Evolutionary conservation across 1,140 invertebrate genomes (phyloP), one percentile per base, ranked within the genome.

Genomic region (Ladona fulva): DNA sequence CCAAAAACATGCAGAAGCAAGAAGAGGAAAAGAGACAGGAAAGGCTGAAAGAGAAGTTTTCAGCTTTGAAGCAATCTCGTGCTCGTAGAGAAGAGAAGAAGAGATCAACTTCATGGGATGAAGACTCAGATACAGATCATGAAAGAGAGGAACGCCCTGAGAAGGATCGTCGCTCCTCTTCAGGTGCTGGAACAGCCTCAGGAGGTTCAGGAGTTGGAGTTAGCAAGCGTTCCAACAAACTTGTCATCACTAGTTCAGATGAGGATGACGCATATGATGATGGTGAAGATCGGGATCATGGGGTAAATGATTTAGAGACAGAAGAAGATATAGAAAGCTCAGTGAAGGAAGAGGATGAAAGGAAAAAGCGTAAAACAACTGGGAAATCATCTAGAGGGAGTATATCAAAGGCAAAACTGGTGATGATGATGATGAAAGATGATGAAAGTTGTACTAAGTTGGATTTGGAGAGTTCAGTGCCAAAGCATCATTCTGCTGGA

Each of bases 1-100:
- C 93, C 77, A 95, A 95, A 84, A 94, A 95, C 82, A 94, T 95
- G 92, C 93, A 95, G 84, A 95, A 95, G 83, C 89, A 94, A 81
- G 94, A 96, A 82, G 93, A 96, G 84, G 92, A 95, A 85, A 94
- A 95, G 81, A 88, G 93, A 7, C 92, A 95, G 84, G 92, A 94
- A 85, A 92, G 92, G 84, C 89, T 95, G 24, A 94, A 95, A 84
- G 94, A 95, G 24, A 95, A 96, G 85, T 96, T 97, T 82, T 93
- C 91, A 81, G 92, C 95, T 81, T 83, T 97, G 52, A 95, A 97
- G 83, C 92, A 96, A 83, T 93, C 93, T 83, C 87, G 94, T 79
- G 93, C 93, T 0, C 93, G 94, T 83, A 87, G 92, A 22, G 92
- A 91, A 80, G 93, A 94, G 84, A 95, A 95, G 87, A 95, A 95